Conservation (phyloP, 1,140 invertebrate species). For the Aphelinus atriplicis region DNA sequence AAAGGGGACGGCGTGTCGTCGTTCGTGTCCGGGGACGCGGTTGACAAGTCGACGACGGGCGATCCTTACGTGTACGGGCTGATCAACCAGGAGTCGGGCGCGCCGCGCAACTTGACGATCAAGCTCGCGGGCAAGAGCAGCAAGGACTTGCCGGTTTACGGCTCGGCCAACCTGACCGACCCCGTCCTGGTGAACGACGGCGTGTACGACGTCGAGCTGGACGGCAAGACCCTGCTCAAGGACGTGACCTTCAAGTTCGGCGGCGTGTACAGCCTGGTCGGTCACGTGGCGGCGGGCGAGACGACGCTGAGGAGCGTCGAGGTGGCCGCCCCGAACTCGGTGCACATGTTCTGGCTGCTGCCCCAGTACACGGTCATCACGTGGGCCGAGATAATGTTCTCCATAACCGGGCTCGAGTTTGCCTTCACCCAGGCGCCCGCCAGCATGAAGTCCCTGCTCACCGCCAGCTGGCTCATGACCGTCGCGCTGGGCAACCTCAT, state of each 20-base stretch:
- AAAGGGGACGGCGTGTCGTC: neutral
- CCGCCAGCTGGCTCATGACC: conserved; percentile 89
- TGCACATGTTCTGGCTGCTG: conserved; percentile 85
- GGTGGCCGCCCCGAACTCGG: conserved; percentile 74
- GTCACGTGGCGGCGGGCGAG: conserved; percentile 50
- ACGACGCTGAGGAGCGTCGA: conserved; percentile 52
- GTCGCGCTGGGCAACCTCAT: conserved; percentile 92
- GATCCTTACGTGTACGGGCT: conserved; percentile 49
- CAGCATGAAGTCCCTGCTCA: conserved; percentile 93
- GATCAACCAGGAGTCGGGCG: conserved; percentile 38
- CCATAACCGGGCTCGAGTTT: conserved; percentile 91
- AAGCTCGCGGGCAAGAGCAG: no score
- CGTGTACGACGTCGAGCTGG: conserved; percentile 57
- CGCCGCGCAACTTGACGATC: neutral
- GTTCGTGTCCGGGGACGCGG: conserved; percentile 35
- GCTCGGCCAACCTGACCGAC: conserved; percentile 42
- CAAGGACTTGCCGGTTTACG: no score
- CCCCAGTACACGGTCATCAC: conserved; percentile 91
- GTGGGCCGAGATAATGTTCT: conserved; percentile 86
- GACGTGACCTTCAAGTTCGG: conserved; percentile 64
- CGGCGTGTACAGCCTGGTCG: conserved; percentile 70
- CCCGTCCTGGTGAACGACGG: conserved; percentile 59
- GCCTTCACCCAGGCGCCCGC: conserved; percentile 89
- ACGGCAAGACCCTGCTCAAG: conserved; percentile 46
- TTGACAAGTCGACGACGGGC: conserved; percentile 49